Evolutionary conservation across 2,797 vertebrate species (phyloP).

Genomic region (Catamblyrhynchus diadema): DNA sequence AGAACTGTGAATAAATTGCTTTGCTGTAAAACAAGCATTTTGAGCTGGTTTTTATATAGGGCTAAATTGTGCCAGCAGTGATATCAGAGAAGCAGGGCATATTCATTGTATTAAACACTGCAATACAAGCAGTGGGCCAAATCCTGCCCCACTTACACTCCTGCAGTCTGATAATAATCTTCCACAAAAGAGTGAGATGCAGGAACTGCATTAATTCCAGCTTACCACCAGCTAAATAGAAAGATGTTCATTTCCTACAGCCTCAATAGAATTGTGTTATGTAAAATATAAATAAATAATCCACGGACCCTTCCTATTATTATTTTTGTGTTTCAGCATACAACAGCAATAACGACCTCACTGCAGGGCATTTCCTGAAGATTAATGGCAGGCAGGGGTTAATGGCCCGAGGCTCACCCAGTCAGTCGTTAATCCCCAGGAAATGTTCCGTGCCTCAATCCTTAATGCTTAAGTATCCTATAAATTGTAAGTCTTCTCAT

Average conservation of each 20-base stretch:
- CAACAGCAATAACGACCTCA: slow-evolving; percentile 67
- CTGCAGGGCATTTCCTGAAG: slow-evolving; percentile 67
- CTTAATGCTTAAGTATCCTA: slow-evolving; percentile 68
- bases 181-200: slow-evolving; percentile 34
- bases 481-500: slow-evolving; percentile 66
- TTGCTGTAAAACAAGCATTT: slow-evolving; percentile 63
- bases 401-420: slow-evolving; percentile 65
- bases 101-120: background rate
- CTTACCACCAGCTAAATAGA: slow-evolving; percentile 57
- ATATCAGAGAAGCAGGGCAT: background rate
- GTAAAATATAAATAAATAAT: slow-evolving; percentile 62
- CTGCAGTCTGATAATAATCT: background rate
- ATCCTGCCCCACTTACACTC: slow-evolving; percentile 13
- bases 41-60: slow-evolving; percentile 7
- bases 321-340: slow-evolving; percentile 63
- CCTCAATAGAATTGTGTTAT: slow-evolving; percentile 35
- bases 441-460: slow-evolving; percentile 57
- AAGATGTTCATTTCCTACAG: slow-evolving; percentile 39
- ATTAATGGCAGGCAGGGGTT: slow-evolving; percentile 70
- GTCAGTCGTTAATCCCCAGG: slow-evolving; percentile 62
- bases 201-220: slow-evolving; percentile 58
- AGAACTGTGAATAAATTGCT: slow-evolving; percentile 65
- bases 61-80: slow-evolving; percentile 41
- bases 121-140: slow-evolving; percentile 7
- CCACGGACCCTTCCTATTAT: background rate